Percentiles rank a stretch among this genome's conserved stretches.
Conservation (phyloP, 1,140 invertebrate species). For the Lutraria rhynchaena region DNA sequence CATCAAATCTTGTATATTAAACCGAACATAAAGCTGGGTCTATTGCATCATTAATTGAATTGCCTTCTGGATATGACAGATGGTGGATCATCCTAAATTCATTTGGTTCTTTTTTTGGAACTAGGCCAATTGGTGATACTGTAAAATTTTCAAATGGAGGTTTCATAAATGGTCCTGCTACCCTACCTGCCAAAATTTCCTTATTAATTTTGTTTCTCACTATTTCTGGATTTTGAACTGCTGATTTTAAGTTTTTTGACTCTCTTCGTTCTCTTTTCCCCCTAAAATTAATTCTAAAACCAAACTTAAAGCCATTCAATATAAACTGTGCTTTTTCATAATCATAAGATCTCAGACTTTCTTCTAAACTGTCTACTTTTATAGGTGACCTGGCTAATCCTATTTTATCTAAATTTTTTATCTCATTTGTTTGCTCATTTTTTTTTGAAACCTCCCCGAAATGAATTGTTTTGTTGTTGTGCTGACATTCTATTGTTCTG, state of each 20-base stretch:
- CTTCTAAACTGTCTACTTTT: not conserved
- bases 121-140: too few relatives aligned
- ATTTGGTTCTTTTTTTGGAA: too few relatives aligned
- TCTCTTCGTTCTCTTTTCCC: slow-evolving; percentile 1
- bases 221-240: slow-evolving; percentile 3
- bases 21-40: slow-evolving; percentile 53
- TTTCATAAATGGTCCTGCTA: slow-evolving; percentile 36
- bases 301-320: slow-evolving; percentile 35
- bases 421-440: not conserved
- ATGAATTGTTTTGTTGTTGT: too few relatives aligned
- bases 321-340: not conserved
- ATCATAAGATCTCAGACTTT: not conserved
- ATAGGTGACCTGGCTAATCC: slow-evolving; percentile 1
- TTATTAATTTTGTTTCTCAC: slow-evolving; percentile 16
- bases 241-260: slow-evolving; percentile 35
- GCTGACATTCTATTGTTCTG: too few relatives aligned
- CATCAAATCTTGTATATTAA: too few relatives aligned
- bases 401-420: too few relatives aligned
- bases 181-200: slow-evolving; percentile 19
- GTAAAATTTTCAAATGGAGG: slow-evolving; percentile 25
- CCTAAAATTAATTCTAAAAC: slow-evolving; percentile 45
- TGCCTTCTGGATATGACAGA: too few relatives aligned
- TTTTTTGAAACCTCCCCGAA: not conserved
- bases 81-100: too few relatives aligned
- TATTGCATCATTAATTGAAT: too few relatives aligned